A percentile compares a stretch with the other conserved stretches of the same genome.
Evolutionary conservation across 35 echinoderm and acorn worm genomes (phyloP).

Genomic region (Chiridota heheva): DNA sequence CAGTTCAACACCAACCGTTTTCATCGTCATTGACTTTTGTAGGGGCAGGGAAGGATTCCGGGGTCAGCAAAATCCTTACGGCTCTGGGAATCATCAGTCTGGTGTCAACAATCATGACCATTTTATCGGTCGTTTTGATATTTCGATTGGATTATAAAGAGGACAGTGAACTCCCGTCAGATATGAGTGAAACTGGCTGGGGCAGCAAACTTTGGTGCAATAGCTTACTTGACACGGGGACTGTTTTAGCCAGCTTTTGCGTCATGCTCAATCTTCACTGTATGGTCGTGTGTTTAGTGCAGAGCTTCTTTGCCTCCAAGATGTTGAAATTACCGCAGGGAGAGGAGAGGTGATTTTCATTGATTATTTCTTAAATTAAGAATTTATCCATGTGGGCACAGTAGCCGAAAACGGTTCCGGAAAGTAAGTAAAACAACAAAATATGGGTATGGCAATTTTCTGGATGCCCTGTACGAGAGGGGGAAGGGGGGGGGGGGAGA

Average conservation of each 20-base stretch:
- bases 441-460: too few relatives aligned
- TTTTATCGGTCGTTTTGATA: conserved; percentile 68
- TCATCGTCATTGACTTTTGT: background rate
- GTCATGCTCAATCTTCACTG: conserved; percentile 79
- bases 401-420: too few relatives aligned
- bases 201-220: conserved; percentile 50
- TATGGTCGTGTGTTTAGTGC: conserved; percentile 68
- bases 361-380: too few relatives aligned
- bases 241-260: conserved; percentile 79
- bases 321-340: conserved; percentile 95
- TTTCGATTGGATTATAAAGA: conserved; percentile 69
- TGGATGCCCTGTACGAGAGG: too few relatives aligned
- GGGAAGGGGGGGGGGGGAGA: too few relatives aligned
- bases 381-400: too few relatives aligned
- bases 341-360: conserved; percentile 73
- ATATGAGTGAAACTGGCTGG: background rate
- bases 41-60: background rate
- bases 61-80: conserved; percentile 40
- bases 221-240: conserved; percentile 62
- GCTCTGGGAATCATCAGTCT: conserved; percentile 67
- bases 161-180: conserved; percentile 12
- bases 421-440: too few relatives aligned
- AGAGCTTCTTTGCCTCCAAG: conserved; percentile 89
- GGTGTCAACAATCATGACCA: conserved; percentile 47
- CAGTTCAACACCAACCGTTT: conserved; percentile 35